Evolutionary conservation across 2,888 invertebrate genomes (phyloP).

Genomic region (Pyralis farinalis): DNA sequence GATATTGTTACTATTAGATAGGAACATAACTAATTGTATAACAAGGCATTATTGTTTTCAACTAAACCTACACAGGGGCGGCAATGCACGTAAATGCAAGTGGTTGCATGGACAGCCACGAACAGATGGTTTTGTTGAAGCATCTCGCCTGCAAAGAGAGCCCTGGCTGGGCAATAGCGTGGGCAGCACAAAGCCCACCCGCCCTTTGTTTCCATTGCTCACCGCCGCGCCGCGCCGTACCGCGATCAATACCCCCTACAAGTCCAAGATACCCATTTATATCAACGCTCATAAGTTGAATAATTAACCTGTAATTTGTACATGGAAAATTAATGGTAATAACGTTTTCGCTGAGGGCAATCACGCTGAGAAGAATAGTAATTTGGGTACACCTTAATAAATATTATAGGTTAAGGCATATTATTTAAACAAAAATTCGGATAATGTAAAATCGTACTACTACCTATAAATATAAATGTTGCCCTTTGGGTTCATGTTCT

Average conservation of each 20-base stretch:
- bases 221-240: constrained; percentile 16
- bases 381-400: no score
- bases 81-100: no score
- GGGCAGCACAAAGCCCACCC: constrained; percentile 25
- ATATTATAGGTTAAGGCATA: no score
- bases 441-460: no score
- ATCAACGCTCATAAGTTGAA: constrained; percentile 23
- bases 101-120: neutral
- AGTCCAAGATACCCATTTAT: constrained; percentile 18
- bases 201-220: constrained; percentile 35
- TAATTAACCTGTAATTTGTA: constrained; percentile 17
- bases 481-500: no score
- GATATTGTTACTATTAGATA: no score
- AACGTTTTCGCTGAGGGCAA: neutral
- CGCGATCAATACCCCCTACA: constrained; percentile 35
- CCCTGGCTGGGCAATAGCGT: constrained; percentile 19
- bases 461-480: no score
- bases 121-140: constrained; percentile 1
- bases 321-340: neutral
- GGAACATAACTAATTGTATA: no score
- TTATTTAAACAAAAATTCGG: no score
- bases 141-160: neutral
- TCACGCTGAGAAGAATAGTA: no score
- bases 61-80: no score
- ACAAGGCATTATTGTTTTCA: no score